These are phyloP conservation scores for Nesogale talazaci DNA, from an alignment of 2,113 vertebrate species.

Conservation along the genomic window DNA sequence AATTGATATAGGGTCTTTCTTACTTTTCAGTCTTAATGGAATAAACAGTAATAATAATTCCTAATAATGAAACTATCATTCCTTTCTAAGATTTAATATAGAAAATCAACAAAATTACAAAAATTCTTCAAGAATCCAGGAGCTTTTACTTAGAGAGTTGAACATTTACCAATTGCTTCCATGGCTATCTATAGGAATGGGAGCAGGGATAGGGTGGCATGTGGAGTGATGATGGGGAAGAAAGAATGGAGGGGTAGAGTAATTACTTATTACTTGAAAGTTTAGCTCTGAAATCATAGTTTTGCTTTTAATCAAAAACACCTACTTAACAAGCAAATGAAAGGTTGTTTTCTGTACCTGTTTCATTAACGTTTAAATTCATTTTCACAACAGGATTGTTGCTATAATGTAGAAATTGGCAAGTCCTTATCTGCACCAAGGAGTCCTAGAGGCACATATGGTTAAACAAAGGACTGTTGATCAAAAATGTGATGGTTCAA, in stretches of 20 bases:
- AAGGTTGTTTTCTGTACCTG: neutral
- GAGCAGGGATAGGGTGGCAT: rapidly evolving
- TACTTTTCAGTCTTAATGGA: slow-evolving; percentile 8
- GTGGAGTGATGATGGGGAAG: neutral
- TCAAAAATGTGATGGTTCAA: too few relatives aligned
- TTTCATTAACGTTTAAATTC: slow-evolving; percentile 8
- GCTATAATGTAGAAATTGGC: neutral
- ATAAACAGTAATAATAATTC: slow-evolving; percentile 33
- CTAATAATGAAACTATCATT: slow-evolving; percentile 44
- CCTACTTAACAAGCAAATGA: neutral
- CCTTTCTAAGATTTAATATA: slow-evolving; percentile 22
- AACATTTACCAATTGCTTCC: slow-evolving; percentile 3
- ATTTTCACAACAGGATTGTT: slow-evolving; percentile 2
- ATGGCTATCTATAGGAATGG: neutral
- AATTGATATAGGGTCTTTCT: neutral
- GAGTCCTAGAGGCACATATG: neutral
- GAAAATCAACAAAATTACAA: slow-evolving; percentile 9
- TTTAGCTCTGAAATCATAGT: neutral
- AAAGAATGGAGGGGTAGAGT: neutral
- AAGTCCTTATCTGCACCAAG: neutral
- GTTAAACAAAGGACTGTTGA: too few relatives aligned
- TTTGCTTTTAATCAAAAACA: slow-evolving; percentile 1
- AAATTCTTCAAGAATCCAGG: neutral
- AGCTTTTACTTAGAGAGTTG: neutral
- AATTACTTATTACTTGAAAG: neutral